phyloP scores from a whole-genome alignment of 2,113 vertebrate species.

The Podarcis muralis region DNA sequence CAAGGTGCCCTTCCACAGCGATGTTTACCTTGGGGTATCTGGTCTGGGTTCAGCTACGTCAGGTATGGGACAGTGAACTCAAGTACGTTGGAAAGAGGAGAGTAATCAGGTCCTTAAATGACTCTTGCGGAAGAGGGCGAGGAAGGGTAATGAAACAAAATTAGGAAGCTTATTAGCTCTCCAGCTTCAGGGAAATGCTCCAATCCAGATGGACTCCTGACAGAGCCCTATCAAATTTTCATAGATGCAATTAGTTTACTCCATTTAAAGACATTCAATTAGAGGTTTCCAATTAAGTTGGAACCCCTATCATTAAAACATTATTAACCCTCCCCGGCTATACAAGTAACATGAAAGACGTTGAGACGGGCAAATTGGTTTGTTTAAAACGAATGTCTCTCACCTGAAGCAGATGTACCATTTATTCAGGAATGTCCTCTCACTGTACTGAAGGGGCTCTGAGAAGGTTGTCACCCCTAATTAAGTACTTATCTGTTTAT shows the following conservation, averaged over 20 bases:
- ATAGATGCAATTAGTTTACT: constrained; percentile 60
- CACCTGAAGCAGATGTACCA: constrained; percentile 11
- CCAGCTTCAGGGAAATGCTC: constrained; percentile 44
- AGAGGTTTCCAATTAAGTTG: constrained; percentile 60
- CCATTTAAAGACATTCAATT: constrained; percentile 55
- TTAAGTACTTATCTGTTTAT: not conserved
- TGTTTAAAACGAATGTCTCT: constrained; percentile 35
- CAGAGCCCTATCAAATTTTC: constrained; percentile 65
- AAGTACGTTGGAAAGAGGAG: not conserved
- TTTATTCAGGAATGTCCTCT: not conserved
- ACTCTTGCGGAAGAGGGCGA: not conserved
- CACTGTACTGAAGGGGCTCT: not conserved
- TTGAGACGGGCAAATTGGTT: constrained; percentile 33
- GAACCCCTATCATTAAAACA: constrained; percentile 41
- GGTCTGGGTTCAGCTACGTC: not conserved
- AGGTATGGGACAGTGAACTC: not conserved
- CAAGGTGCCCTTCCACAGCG: not conserved
- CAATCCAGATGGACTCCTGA: constrained; percentile 59
- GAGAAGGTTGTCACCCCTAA: not conserved
- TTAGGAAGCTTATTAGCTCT: constrained; percentile 55
- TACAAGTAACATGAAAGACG: constrained; percentile 35
- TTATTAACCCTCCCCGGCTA: constrained; percentile 53
- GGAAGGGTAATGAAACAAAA: constrained; percentile 57
- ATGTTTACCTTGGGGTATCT: accelerated
- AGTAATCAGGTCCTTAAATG: constrained; percentile 35